Conservation (phyloP, 2,888 invertebrate genomes). For the Trichopoda pennipes region DNA sequence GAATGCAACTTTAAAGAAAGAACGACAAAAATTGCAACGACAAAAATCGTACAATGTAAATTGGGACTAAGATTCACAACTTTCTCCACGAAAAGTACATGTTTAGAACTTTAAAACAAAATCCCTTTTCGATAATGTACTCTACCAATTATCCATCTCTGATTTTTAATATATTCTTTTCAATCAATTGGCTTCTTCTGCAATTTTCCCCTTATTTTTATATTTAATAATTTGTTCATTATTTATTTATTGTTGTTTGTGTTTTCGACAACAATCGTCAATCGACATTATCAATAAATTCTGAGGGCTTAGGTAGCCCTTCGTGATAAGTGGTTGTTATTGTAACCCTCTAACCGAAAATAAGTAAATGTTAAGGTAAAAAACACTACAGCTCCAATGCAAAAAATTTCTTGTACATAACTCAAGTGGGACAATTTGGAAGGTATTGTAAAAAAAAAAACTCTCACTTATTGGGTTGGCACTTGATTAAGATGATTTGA, state of each 20-base stretch:
- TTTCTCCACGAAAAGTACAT: no score
- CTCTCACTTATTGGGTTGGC: no score
- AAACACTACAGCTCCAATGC: not conserved
- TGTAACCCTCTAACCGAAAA: conserved; percentile 16
- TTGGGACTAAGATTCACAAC: no score
- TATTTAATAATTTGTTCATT: conserved; percentile 19
- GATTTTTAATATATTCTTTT: not conserved
- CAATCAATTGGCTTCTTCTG: not conserved
- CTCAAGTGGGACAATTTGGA: not conserved
- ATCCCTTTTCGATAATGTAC: no score
- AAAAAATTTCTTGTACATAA: not conserved
- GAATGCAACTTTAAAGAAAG: no score
- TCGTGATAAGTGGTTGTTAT: conserved; percentile 45
- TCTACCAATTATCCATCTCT: not conserved
- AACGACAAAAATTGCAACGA: no score
- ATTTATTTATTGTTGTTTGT: conserved; percentile 3
- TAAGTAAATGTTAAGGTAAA: not conserved
- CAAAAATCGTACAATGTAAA: no score
- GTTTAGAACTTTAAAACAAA: no score
- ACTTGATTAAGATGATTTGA: no score
- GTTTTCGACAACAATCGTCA: conserved; percentile 3
- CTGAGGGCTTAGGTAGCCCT: conserved; percentile 22
- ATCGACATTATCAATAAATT: conserved; percentile 16
- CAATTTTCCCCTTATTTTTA: not conserved
- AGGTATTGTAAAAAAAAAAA: not conserved